phyloP scores from a whole-genome alignment of 2,888 invertebrate genomes.

The Trilocha varians region DNA sequence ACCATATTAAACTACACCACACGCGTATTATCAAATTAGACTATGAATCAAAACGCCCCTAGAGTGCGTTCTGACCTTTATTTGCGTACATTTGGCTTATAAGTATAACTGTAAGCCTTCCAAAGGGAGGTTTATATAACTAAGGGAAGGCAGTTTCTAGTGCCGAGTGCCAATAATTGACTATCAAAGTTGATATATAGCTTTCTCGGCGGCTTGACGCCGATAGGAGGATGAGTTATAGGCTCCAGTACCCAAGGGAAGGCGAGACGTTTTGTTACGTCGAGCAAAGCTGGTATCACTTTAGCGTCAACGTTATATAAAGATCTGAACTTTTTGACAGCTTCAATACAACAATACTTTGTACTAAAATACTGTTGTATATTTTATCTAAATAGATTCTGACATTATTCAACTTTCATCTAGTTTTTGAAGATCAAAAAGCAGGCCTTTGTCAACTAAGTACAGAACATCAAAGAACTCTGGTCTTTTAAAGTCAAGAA shows the following conservation, averaged over 20 bases:
- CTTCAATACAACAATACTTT: background rate
- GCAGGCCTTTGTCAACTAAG: too few species aligned
- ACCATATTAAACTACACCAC: constrained; percentile 26
- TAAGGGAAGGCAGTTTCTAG: constrained; percentile 50
- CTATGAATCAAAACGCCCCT: constrained; percentile 31
- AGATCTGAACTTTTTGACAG: background rate
- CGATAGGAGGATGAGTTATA: constrained; percentile 63
- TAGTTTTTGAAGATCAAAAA: too few species aligned
- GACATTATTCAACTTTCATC: too few species aligned
- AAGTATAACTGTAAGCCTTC: constrained; percentile 44
- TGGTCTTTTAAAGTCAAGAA: too few species aligned
- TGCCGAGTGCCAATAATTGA: constrained; percentile 67
- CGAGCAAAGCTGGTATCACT: constrained; percentile 28
- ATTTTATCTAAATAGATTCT: too few species aligned
- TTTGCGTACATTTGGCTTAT: constrained; percentile 37
- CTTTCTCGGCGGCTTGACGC: constrained; percentile 52
- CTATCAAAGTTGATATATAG: constrained; percentile 69
- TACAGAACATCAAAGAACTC: too few species aligned
- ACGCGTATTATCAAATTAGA: constrained; percentile 34
- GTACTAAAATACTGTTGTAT: too few species aligned
- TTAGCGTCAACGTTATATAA: constrained; percentile 13
- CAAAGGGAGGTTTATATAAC: constrained; percentile 42
- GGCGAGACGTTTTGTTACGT: constrained; percentile 40
- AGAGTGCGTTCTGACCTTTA: constrained; percentile 27
- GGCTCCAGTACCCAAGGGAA: constrained; percentile 41